Base-by-base conservation (phyloP, 1,140 invertebrate species). In the Belonocnema kinseyi region DNA sequence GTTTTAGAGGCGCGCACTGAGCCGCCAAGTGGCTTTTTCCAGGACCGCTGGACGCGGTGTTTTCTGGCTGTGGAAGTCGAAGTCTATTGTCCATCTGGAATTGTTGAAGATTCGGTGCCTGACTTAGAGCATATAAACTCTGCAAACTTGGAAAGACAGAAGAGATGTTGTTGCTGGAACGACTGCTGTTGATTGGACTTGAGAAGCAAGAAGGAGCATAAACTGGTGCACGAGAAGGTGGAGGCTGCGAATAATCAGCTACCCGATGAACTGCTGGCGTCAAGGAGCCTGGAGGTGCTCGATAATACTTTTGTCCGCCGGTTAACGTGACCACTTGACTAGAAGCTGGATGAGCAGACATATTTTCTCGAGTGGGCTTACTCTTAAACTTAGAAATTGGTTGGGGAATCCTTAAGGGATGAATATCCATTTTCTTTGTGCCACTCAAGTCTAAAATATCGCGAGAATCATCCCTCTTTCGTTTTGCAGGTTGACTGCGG, bases 201-300 rank as follows among this genome's bases (percentile, higher is more conserved):
- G 79, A 78, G 8, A 86, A 54, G 17, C 83, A 80, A 21, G 73
- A 81, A 1, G 88, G 87, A 0, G 89, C 89, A 11, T 90, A 90
- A 16, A 90, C 88, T 0, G 88, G 89, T 0, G 81, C 19, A 7
- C 88, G 87, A 0, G 83, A 61, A 1, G 77, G 33, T 0, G 85
- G 73, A 0, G 82, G 72, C 1, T 74, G 40, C 0, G 81, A 79
- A 14, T 77, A 85, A 16, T 89, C 88, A 13, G 40, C 73, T 0
- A 88, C 83, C 3, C 88, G 83, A 73, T 89, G 87, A 7, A 82
- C 88, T 0, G 89, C 88, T 0, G 89, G 89, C 5, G 89, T 90
- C 6, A 89, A 66, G 1, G 88, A 90, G 4, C 89, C 89, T 0
- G 89, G 89, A 0, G 89, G 85, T 2, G 88, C 86, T 16, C 89